These are phyloP conservation scores for Aphelenchoides bicaudatus DNA, from an alignment of 2,888 invertebrate species.

Conservation along the genomic window DNA sequence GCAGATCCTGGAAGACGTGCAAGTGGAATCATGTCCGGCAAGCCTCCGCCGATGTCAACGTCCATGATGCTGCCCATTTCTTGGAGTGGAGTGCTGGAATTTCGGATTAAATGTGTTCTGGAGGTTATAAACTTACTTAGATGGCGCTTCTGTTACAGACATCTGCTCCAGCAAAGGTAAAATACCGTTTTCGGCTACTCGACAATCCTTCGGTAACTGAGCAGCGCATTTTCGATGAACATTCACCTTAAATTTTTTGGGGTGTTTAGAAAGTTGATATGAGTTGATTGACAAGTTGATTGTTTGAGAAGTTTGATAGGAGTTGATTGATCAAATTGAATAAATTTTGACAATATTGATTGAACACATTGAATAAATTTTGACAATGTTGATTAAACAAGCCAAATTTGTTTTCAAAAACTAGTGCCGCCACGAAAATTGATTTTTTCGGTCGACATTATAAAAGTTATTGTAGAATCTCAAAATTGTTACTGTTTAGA, in stretches of 20 bases:
- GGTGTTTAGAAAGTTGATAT: background rate
- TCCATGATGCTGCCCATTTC: constrained; percentile 12
- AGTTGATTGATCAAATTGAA: background rate
- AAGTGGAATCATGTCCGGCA: constrained; percentile 46
- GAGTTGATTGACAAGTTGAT: background rate
- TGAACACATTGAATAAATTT: background rate
- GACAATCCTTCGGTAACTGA: constrained; percentile 52
- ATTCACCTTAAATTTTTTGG: constrained; percentile 46
- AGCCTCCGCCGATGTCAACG: constrained; percentile 13
- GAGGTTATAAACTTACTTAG: background rate
- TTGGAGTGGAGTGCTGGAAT: background rate
- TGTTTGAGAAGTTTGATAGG: background rate
- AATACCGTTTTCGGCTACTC: constrained; percentile 42
- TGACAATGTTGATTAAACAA: no score
- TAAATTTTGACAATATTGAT: background rate
- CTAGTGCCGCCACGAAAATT: no score
- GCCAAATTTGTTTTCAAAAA: no score
- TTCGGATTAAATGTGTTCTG: constrained; percentile 7
- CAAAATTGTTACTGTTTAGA: no score
- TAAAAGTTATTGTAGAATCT: no score
- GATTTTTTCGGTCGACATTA: no score
- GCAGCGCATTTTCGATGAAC: constrained; percentile 59
- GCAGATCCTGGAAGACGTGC: constrained; percentile 42
- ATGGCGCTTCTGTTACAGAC: constrained; percentile 21
- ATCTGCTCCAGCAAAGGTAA: constrained; percentile 37